phyloP scores from a whole-genome alignment of 2,888 invertebrate species.

The Eilema depressum region DNA sequence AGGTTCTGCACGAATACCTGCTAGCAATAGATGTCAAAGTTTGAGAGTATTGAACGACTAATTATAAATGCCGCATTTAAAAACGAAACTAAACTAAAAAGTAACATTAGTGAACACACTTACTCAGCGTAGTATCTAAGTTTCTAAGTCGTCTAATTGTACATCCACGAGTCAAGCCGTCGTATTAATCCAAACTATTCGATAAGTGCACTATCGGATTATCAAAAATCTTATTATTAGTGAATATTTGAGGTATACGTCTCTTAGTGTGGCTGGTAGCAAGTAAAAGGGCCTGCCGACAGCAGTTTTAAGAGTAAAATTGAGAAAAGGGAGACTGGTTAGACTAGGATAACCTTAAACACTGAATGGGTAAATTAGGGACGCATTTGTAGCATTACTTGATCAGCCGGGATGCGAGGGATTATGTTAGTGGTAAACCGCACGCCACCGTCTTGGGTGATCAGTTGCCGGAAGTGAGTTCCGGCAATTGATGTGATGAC shows the following conservation, averaged over 20 bases:
- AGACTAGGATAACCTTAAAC: no score
- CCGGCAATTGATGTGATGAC: no score
- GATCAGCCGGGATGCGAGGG: no score
- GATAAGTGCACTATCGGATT: conserved; percentile 79
- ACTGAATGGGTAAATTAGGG: no score
- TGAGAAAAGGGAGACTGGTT: no score
- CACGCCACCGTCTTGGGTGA: no score
- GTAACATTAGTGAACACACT: conserved; percentile 47
- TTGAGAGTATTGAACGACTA: background rate
- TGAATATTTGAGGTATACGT: conserved; percentile 26
- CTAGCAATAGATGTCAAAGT: background rate
- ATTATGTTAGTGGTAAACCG: no score
- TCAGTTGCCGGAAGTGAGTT: no score
- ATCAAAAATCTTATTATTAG: conserved; percentile 55
- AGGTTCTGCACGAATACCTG: no score
- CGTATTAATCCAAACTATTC: conserved; percentile 57
- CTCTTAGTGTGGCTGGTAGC: conserved; percentile 9
- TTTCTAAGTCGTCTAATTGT: conserved; percentile 47
- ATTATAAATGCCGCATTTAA: background rate
- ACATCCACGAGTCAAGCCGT: conserved; percentile 53
- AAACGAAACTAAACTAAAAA: conserved; percentile 29
- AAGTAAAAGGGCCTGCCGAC: background rate
- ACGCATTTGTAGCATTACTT: no score
- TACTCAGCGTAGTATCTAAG: conserved; percentile 44
- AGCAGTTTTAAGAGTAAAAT: no score